Conservation (phyloP, 2,113 vertebrate genomes). For the Herpetotheres cachinnans region DNA sequence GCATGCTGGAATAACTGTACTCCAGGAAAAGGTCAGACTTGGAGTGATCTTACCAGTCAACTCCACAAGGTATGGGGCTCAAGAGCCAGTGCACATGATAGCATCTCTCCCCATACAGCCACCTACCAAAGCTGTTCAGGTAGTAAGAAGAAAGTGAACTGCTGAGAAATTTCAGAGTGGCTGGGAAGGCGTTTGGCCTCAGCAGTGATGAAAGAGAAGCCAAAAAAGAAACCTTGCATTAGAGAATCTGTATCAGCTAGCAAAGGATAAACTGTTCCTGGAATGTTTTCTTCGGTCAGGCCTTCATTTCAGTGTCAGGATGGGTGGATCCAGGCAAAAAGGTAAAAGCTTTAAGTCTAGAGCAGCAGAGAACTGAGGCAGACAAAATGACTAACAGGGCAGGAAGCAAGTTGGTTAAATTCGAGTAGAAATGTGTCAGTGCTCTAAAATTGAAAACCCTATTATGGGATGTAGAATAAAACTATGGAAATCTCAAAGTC, state of each 20-base stretch:
- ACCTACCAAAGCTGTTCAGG: accelerated
- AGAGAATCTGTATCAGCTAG: neutral
- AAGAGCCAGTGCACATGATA: neutral
- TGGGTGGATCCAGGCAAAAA: neutral
- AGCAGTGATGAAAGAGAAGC: neutral
- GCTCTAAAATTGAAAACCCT: neutral
- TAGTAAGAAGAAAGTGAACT: neutral
- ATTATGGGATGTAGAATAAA: neutral
- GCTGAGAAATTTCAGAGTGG: neutral
- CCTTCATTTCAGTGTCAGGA: neutral
- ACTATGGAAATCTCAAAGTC: neutral
- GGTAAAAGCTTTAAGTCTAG: neutral
- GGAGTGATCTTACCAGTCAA: neutral
- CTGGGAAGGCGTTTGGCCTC: neutral
- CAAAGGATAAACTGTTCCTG: conserved; percentile 15
- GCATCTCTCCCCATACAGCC: neutral
- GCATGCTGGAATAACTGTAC: neutral
- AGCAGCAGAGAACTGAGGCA: neutral
- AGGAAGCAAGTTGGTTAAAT: neutral
- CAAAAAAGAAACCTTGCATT: neutral
- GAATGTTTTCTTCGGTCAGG: neutral
- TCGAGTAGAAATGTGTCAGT: neutral
- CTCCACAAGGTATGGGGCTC: neutral
- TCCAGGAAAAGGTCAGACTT: neutral
- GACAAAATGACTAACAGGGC: neutral